phyloP scores from a whole-genome alignment of 2,888 invertebrate species.

The Geotrupes spiniger region DNA sequence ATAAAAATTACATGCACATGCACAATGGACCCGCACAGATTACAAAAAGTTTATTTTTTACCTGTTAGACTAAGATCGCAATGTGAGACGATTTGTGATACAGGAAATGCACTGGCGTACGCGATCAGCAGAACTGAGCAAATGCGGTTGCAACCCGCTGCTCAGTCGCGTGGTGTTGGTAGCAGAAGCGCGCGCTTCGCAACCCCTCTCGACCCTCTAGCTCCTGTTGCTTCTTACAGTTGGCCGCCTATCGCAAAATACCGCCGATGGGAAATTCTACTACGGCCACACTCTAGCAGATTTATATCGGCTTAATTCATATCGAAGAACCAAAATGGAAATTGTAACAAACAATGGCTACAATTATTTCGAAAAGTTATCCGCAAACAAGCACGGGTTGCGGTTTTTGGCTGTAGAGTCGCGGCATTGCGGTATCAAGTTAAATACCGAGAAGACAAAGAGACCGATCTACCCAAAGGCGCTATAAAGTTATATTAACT shows the following conservation, averaged over 20 bases:
- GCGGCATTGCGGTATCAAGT: constrained; percentile 43
- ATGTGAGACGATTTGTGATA: neutral
- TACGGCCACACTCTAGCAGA: constrained; percentile 24
- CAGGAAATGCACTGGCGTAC: constrained; percentile 20
- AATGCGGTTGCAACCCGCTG: constrained; percentile 46
- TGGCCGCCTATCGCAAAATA: constrained; percentile 46
- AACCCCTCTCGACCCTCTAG: constrained; percentile 51
- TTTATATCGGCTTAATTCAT: constrained; percentile 18
- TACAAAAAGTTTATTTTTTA: neutral
- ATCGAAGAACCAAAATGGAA: constrained; percentile 15
- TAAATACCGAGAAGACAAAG: constrained; percentile 49
- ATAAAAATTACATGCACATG: neutral
- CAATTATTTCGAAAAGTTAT: constrained; percentile 19
- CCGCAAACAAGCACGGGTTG: constrained; percentile 27
- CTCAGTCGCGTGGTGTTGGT: constrained; percentile 49
- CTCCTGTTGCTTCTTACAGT: constrained; percentile 51
- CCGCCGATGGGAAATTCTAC: constrained; percentile 38
- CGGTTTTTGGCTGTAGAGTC: constrained; percentile 26
- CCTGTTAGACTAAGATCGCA: constrained; percentile 2
- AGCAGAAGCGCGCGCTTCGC: constrained; percentile 53
- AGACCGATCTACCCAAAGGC: constrained; percentile 40
- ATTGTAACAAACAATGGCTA: constrained; percentile 7
- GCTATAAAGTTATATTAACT: constrained; percentile 9
- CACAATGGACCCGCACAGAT: neutral
- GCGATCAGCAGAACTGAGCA: constrained; percentile 26